phyloP scores from a whole-genome alignment of 2,888 invertebrate species.

The Limulus polyphemus region DNA sequence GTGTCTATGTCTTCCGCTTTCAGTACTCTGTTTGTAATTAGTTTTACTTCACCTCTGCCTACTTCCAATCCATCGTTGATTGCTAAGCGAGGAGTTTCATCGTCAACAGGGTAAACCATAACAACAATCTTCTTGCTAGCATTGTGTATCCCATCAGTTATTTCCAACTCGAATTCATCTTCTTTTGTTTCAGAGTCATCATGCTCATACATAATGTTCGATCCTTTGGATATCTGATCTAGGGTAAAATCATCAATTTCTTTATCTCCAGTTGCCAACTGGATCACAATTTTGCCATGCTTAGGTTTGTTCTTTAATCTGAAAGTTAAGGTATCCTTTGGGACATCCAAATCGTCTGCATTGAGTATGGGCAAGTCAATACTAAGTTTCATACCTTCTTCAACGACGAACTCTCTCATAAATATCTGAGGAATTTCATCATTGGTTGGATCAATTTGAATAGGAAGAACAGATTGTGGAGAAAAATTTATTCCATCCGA shows the following conservation, averaged over 20 bases:
- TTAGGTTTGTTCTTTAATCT: slow-evolving; percentile 28
- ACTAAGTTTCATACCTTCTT: slow-evolving; percentile 36
- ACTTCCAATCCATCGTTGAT: slow-evolving; percentile 37
- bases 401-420: slow-evolving; percentile 35
- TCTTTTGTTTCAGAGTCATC: slow-evolving; percentile 36
- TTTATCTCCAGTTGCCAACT: slow-evolving; percentile 31
- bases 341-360: slow-evolving; percentile 34
- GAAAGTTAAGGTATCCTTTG: slow-evolving; percentile 32
- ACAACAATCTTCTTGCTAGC: slow-evolving; percentile 33
- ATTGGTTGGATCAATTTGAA: slow-evolving; percentile 34
- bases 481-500: slow-evolving; percentile 36
- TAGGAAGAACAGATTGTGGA: slow-evolving; percentile 28
- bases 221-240: slow-evolving; percentile 32
- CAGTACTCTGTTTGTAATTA: slow-evolving; percentile 32
- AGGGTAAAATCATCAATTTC: slow-evolving; percentile 32
- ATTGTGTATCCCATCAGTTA: slow-evolving; percentile 34
- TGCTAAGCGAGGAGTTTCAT: slow-evolving; percentile 36
- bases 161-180: slow-evolving; percentile 34
- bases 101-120: slow-evolving; percentile 36
- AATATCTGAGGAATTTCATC: slow-evolving; percentile 36
- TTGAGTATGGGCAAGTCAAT: slow-evolving; percentile 36
- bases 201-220: slow-evolving; percentile 36
- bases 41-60: slow-evolving; percentile 31
- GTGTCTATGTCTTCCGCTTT: slow-evolving; percentile 36
- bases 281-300: slow-evolving; percentile 34